phyloP scores from a whole-genome alignment of 2,113 vertebrate genomes.

The Pungitius pungitius region DNA sequence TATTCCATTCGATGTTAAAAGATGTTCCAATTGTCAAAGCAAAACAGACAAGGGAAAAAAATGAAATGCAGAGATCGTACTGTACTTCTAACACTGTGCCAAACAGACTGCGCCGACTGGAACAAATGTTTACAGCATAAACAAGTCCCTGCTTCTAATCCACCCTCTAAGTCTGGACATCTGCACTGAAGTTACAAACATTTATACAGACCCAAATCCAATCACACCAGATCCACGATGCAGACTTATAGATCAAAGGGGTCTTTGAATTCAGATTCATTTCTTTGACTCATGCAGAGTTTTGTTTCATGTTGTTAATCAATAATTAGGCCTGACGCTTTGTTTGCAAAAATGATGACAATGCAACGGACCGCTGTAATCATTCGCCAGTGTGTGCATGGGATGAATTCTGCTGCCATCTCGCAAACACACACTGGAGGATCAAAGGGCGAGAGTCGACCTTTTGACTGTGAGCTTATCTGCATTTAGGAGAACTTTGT shows the following conservation, averaged over 20 bases:
- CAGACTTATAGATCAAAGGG: background rate
- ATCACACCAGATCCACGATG: background rate
- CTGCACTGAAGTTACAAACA: background rate
- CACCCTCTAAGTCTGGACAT: background rate
- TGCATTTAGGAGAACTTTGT: background rate
- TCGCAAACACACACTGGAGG: constrained; percentile 11
- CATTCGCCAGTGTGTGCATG: constrained; percentile 7
- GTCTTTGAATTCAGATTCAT: background rate
- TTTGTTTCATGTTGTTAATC: constrained; percentile 6
- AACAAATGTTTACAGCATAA: constrained; percentile 28
- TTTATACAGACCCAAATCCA: background rate
- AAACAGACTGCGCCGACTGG: background rate
- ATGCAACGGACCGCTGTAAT: background rate
- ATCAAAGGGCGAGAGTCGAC: constrained; percentile 55
- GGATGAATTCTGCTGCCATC: background rate
- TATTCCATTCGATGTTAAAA: background rate
- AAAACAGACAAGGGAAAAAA: constrained; percentile 1
- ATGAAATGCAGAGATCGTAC: background rate
- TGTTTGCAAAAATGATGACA: constrained; percentile 4
- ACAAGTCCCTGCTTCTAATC: constrained; percentile 20
- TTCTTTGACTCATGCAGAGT: background rate
- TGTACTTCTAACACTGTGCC: background rate
- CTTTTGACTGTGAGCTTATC: constrained; percentile 48
- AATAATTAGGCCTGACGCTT: constrained; percentile 4
- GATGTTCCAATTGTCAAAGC: background rate